Percentiles rank a stretch among this genome's conserved stretches.
phyloP scores from a whole-genome alignment of 2,797 vertebrate species.

The Novumbra hubbsi region DNA sequence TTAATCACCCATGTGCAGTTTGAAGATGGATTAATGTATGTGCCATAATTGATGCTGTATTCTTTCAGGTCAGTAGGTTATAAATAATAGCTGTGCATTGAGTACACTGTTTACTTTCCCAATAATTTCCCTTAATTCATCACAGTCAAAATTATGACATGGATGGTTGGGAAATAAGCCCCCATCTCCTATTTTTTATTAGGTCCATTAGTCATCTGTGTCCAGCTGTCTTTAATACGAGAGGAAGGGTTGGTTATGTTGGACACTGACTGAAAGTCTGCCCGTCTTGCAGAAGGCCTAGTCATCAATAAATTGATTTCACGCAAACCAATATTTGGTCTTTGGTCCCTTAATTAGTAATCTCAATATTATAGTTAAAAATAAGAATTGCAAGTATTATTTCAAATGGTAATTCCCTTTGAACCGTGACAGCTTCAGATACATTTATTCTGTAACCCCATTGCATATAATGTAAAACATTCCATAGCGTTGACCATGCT shows the following conservation, averaged over 20 bases:
- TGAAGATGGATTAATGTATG: slow-evolving; percentile 66
- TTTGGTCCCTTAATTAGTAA: neutral
- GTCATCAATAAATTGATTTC: slow-evolving; percentile 1
- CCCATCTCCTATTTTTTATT: slow-evolving; percentile 58
- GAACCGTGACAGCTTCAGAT: neutral
- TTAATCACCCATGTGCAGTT: slow-evolving; percentile 59
- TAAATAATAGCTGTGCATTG: slow-evolving; percentile 66
- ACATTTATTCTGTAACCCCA: neutral
- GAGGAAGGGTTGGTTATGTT: neutral
- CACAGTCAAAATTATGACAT: slow-evolving; percentile 72
- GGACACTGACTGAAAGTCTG: neutral
- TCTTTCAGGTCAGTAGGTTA: slow-evolving; percentile 69
- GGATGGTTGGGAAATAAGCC: slow-evolving; percentile 58
- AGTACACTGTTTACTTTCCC: slow-evolving; percentile 69
- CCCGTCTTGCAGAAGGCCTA: neutral
- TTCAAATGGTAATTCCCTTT: neutral
- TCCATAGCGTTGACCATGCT: neutral
- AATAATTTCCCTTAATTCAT: slow-evolving; percentile 70
- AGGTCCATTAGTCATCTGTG: slow-evolving; percentile 65
- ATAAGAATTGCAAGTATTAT: neutral
- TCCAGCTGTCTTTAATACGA: slow-evolving; percentile 45
- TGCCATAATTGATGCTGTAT: slow-evolving; percentile 70
- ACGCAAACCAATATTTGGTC: neutral
- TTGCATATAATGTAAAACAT: neutral
- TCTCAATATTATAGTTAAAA: neutral